These are phyloP conservation scores for Protobothrops mucrosquamatus DNA, from an alignment of 2,113 vertebrate species.

Conservation along the genomic window DNA sequence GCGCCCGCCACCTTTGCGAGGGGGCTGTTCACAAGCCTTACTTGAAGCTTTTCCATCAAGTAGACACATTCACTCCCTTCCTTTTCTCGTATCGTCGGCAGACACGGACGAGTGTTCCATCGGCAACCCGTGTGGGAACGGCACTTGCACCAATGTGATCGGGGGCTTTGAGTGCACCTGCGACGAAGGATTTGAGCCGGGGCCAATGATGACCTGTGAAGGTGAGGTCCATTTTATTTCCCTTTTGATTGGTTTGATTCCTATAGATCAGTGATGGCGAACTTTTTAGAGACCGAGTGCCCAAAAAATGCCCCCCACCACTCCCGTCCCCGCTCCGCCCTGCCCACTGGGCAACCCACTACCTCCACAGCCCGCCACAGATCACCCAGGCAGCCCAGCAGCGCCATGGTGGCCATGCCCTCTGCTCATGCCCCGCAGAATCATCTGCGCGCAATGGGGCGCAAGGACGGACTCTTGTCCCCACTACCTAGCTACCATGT, in stretches of 20 bases:
- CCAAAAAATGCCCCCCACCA: no score
- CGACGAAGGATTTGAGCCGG: slow-evolving; percentile 89
- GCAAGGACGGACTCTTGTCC: no score
- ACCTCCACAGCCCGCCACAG: no score
- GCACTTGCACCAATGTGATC: slow-evolving; percentile 87
- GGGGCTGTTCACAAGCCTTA: background rate
- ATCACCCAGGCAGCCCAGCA: no score
- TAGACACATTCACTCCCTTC: background rate
- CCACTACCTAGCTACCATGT: no score
- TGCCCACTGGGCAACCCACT: no score
- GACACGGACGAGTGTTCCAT: slow-evolving; percentile 91
- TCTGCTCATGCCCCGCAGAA: no score
- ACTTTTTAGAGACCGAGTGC: no score
- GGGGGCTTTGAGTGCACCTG: slow-evolving; percentile 91
- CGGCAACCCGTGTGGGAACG: slow-evolving; percentile 91
- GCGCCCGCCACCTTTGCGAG: background rate
- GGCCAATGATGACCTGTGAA: slow-evolving; percentile 91
- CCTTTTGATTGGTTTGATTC: background rate
- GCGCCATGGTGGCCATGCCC: no score
- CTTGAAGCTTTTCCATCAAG: background rate
- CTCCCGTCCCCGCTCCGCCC: no score
- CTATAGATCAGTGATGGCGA: background rate
- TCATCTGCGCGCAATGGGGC: no score
- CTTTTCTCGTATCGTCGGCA: slow-evolving; percentile 40
- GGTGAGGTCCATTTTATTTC: slow-evolving; percentile 58